A percentile compares a stretch with the other conserved stretches of the same genome.
Evolutionary conservation across 2,797 vertebrate species (phyloP).

Genomic region (Falco novaeseelandiae): DNA sequence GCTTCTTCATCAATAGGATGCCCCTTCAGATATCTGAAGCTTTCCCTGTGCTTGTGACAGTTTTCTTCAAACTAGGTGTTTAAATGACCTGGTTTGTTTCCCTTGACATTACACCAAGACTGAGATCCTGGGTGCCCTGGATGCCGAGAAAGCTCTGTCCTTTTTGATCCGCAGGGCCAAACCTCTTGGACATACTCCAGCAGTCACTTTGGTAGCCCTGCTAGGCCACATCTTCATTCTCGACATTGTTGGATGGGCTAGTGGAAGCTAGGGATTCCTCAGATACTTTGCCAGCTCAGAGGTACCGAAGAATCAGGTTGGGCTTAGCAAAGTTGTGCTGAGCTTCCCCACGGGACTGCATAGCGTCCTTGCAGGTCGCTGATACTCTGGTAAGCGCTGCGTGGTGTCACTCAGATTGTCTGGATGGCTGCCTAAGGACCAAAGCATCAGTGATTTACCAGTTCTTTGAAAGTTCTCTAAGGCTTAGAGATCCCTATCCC

Average conservation of each 20-base stretch:
- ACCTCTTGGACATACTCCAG: neutral
- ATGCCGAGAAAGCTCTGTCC: neutral
- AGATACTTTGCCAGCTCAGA: neutral
- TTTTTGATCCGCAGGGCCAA: neutral
- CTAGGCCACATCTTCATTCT: neutral
- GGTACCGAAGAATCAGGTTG: neutral
- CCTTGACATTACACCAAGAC: neutral
- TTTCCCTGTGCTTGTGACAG: neutral
- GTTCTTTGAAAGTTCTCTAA: neutral
- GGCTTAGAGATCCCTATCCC: neutral
- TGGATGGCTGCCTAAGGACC: neutral
- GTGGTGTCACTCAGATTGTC: neutral
- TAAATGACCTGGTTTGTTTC: neutral
- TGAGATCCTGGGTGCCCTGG: neutral
- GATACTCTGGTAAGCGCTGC: neutral
- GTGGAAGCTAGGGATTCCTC: neutral
- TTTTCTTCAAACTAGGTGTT: neutral
- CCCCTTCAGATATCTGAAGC: neutral
- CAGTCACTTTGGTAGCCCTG: neutral
- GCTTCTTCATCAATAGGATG: neutral
- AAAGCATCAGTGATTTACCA: neutral
- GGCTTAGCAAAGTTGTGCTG: neutral
- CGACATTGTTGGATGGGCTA: neutral
- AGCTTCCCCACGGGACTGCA: neutral
- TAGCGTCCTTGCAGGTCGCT: neutral